Conservation (phyloP, 1,140 invertebrate species). For the Homalodisca vitripennis region DNA sequence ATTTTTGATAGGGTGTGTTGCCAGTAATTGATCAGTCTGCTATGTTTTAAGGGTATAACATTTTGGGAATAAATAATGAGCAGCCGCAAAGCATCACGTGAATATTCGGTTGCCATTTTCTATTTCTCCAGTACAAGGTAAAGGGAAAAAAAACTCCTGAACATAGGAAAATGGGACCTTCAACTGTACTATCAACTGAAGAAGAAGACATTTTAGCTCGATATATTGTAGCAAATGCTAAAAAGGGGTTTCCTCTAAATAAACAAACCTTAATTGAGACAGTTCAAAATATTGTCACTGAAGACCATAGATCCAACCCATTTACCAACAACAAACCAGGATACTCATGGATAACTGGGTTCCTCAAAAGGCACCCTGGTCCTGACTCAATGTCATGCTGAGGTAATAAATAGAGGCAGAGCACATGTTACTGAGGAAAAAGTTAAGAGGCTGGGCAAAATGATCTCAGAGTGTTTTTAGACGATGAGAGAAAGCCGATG, state of each 20-base stretch:
- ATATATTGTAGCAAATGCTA: constrained; percentile 6
- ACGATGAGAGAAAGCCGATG: background rate
- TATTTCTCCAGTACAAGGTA: background rate
- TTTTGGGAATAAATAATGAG: background rate
- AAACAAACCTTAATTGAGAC: constrained; percentile 13
- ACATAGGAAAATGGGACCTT: constrained; percentile 5
- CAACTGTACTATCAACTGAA: background rate
- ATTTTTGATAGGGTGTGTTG: too few species aligned
- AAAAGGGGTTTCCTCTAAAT: constrained; percentile 21
- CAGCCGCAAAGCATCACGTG: background rate
- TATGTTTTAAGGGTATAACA: too few species aligned
- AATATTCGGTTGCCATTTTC: constrained; percentile 12
- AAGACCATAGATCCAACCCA: constrained; percentile 1
- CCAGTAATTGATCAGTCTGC: too few species aligned
- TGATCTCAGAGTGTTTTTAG: background rate
- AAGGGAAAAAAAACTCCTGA: constrained; percentile 14
- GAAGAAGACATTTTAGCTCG: constrained; percentile 6
- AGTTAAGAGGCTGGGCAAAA: background rate
- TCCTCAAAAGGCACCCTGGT: constrained; percentile 6
- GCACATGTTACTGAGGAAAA: constrained; percentile 14
- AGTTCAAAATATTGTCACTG: background rate
- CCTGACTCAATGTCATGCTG: constrained; percentile 8
- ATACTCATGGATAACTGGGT: background rate
- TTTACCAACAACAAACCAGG: constrained; percentile 23
- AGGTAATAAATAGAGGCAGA: constrained; percentile 15